Base-by-base conservation (phyloP, 2,888 invertebrate genomes). In the Pandemis cinnamomeana region DNA sequence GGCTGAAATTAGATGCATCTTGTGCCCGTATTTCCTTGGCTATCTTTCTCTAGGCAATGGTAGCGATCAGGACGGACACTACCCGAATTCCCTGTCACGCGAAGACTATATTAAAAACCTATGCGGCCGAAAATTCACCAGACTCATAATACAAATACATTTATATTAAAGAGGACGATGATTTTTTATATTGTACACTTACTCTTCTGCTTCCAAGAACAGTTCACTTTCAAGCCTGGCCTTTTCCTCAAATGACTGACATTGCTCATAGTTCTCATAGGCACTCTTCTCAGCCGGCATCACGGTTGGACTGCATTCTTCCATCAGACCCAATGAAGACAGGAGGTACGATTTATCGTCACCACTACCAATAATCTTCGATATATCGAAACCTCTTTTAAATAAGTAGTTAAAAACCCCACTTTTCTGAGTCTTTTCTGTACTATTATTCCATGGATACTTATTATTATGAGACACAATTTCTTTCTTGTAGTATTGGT, bases 361-460 rank as follows among this genome's bases (percentile, higher is more conserved):
- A 8, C 82, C 77, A 78, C 84, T 83, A 8, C 87, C 85, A 61
- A 88, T 80, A 15, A 83, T 78, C 76, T 89, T 89, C 0, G 89
- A 83, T 44, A 90, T 79, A 64, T 87, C 84, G 41, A 91, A 76
- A 7, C 91, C 89, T 76, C 87, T 85, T 80, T 91, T 93, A 5
- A 89, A 78, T n/a, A 93, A 83, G 77, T 88, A 88, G 81, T 88
- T 87, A 55, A 90, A 87, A 3, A 87, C 78, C 11, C 85, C 85
- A 72, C 76, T 83, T 75, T 89, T 93, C 15, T 88, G 86, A 73
- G 80, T 83, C 58, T 87, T 91, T 20, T 90, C 87, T 0, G 92
- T 91, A 0, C 84, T 79, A 79, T 92, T 93, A 76, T 86, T 88
- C 93, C 92, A 91, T 0, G 93, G 92, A 78, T 93, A 91, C 77